Conservation (phyloP, 1,140 invertebrate genomes). For the Aphis gossypii region DNA sequence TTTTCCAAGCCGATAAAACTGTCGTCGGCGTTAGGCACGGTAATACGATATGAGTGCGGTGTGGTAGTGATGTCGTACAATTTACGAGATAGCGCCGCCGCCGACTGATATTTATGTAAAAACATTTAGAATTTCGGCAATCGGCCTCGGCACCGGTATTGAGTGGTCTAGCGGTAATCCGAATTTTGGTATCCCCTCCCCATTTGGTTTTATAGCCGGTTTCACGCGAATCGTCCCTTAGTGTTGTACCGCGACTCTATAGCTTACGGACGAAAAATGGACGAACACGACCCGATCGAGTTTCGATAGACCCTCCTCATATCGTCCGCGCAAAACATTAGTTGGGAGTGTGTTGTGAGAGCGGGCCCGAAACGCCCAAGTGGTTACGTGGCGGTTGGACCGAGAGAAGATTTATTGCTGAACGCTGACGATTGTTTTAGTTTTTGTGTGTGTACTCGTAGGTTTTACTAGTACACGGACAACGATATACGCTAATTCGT, state of each 20-base stretch:
- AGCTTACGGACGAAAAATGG: neutral
- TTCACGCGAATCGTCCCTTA: neutral
- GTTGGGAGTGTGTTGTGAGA: neutral
- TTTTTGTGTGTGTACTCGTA: neutral
- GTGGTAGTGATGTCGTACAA: neutral
- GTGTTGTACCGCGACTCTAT: neutral
- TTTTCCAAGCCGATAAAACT: slow-evolving; percentile 3
- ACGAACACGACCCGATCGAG: neutral
- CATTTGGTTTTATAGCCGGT: neutral
- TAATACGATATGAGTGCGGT: neutral
- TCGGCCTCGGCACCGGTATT: neutral
- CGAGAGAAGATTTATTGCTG: neutral
- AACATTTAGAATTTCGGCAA: neutral
- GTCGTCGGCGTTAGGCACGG: neutral
- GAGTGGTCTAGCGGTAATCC: neutral
- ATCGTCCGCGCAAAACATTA: neutral
- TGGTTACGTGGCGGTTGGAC: neutral
- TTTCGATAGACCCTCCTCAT: neutral
- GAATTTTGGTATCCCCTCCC: neutral
- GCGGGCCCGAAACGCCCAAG: neutral
- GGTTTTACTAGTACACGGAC: neutral
- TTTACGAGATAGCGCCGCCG: slow-evolving; percentile 19
- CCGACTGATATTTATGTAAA: slow-evolving; percentile 22
- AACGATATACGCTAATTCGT: neutral
- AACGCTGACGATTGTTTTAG: neutral